Base-by-base conservation (phyloP, 2,888 invertebrate species). In the Emesis russula region DNA sequence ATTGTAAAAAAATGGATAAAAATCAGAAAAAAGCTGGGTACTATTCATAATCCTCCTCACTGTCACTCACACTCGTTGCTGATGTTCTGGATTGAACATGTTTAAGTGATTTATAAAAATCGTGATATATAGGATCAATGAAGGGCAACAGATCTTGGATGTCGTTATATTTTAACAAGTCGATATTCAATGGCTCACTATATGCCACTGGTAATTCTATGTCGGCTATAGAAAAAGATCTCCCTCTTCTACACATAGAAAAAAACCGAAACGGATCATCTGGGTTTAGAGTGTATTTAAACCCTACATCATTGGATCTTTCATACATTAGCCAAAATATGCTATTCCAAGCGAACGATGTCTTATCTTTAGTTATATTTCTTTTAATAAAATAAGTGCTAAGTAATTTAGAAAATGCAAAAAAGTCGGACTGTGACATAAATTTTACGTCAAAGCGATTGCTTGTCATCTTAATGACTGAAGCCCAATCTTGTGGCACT, bases 401-500 rank as follows among this genome's bases (percentile, higher is more conserved):
- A 58, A 58, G 58, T 58, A 58, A 58, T 58, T 58, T 58, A 58
- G 58, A 58, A 58, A 58, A 58, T 58, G 58, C 58, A 58, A 58
- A 58, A 58, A 58, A 58, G 58, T 58, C 58, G 58, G 58, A 58
- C 58, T 58, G 58, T 58, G 58, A 58, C 58, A 58, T 58, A 58
- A 58, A 58, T 58, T 58, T 58, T 58, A 58, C 58, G 58, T 58
- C 58, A 58, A 58, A 58, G 58, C 58, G 58, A 58, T 58, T 58
- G 58, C 58, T 58, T 58, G 58, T 58, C 58, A 58, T 58, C 58
- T 58, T 58, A 58, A 58, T 58, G 58, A 58, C 58, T 58, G 58
- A 58, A 58, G 58, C 58, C 58, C 58, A 58, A 58, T 58, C 73
- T 73, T 73, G 73, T 41, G 41, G 41, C 73, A 73, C 41, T 70